A percentile compares a stretch with the other conserved stretches of the same genome.
Conservation (phyloP, 2,888 invertebrate genomes). For the Folsomia candida region DNA sequence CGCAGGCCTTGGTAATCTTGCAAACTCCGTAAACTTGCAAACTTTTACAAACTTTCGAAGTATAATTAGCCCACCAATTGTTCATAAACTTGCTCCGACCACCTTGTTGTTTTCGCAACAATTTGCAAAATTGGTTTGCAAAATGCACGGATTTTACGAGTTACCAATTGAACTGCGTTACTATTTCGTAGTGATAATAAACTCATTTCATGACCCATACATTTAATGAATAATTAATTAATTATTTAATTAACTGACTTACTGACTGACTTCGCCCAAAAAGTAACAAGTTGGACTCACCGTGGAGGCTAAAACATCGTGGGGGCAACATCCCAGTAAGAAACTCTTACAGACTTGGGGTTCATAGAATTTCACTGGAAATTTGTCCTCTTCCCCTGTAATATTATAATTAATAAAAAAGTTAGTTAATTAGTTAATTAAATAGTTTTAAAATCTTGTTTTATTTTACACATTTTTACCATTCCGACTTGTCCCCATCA, state of each 20-base stretch:
- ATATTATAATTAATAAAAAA: constrained; percentile 29
- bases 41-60: no score
- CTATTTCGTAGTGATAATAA: no score
- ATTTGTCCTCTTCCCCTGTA: constrained; percentile 70
- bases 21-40: no score
- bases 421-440: background rate
- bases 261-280: no score
- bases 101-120: background rate
- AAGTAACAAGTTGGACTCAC: constrained; percentile 63
- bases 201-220: no score
- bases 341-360: constrained; percentile 98
- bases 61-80: no score
- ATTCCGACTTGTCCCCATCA: constrained; percentile 97
- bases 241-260: no score
- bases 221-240: no score
- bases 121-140: no score
- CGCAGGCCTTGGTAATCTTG: no score
- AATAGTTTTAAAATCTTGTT: background rate
- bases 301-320: constrained; percentile 97
- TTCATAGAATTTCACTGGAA: constrained; percentile 91
- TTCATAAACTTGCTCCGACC: background rate
- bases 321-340: constrained; percentile 96
- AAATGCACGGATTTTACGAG: no score
- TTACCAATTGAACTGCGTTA: no score
- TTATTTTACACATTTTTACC: constrained; percentile 67